Percentiles rank a stretch among this genome's conserved stretches.
Conservation (phyloP, 2,797 vertebrate genomes). For the Sebastes minor region DNA sequence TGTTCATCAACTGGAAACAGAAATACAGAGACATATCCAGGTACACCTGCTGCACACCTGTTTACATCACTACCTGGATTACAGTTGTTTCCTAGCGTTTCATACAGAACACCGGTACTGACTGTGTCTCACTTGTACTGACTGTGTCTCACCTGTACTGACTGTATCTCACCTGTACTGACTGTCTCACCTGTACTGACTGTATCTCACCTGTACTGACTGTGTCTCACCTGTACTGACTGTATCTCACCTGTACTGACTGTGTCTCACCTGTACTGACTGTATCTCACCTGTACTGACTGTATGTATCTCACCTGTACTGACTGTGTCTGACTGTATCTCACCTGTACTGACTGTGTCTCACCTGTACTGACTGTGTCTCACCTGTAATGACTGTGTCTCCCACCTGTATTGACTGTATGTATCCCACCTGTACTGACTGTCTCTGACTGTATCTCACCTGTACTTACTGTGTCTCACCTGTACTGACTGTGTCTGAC, state of each 20-base stretch:
- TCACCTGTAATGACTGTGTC: conserved; percentile 75
- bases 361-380: not conserved
- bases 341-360: conserved; percentile 80
- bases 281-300: no score
- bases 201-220: not conserved
- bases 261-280: no score
- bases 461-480: not conserved
- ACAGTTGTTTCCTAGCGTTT: not conserved
- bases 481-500: conserved; percentile 37
- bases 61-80: not conserved
- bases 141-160: no score
- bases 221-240: not conserved
- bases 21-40: not conserved
- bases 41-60: not conserved
- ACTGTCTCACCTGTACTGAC: not conserved
- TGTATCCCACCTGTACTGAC: no score
- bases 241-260: no score
- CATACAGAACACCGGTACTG: not conserved
- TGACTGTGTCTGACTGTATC: not conserved
- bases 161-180: not conserved
- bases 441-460: no score
- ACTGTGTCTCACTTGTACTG: not conserved
- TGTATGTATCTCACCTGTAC: not conserved
- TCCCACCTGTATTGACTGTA: no score
- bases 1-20: conserved; percentile 60